Base-by-base conservation (phyloP, 2,888 invertebrate species). In the Trisateles emortualis region DNA sequence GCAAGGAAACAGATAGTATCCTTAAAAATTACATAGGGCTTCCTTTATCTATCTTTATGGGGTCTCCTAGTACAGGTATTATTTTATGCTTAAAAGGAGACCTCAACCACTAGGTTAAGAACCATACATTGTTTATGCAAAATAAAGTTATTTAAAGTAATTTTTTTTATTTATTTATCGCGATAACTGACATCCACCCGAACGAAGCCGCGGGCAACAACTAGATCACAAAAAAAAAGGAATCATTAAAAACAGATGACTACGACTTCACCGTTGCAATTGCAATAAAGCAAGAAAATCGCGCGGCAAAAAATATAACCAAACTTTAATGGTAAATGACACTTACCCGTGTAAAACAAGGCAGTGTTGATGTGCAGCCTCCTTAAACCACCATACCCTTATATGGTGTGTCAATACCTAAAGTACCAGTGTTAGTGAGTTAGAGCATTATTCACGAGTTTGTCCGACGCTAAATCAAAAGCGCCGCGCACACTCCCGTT, bases 401-500 rank as follows among this genome's bases (percentile, higher is more conserved):
- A 68, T 49, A 70, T 48, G 61, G 60, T 17, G 46, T 66, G 58
- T 60, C 67, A 69, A 58, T 68, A 60, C 66, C 52, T 66, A 69
- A 68, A 52, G 60, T 69, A 61, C 52, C 16, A 30, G 53, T 41
- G 53, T 45, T 48, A 59, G 57, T 53, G 26, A 36, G 47, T 47
- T 52, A 47, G 29, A 16, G 36, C 38, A 46, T 52, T 52, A 52
- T 52, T 52, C 52, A 42, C 19, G 41, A 11, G 41, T 30, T 36
- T 35, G 45, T 41, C 36, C 26, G 78, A 75, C 72, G 74, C 56
- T 85, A 84, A 84, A 88, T 90, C 88, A 90, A 90, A 88, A 79
- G 81, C 44, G 72, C 86, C 88, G 88, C 86, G 60, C 86, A n/a
- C n/a, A n/a, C n/a, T 84, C 84, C 82, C 72, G 59, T 60, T 86